Evolutionary conservation across 37 sponge, comb jelly and placozoan genomes (phyloP).

Genomic region (Lycopodina hypogea): DNA sequence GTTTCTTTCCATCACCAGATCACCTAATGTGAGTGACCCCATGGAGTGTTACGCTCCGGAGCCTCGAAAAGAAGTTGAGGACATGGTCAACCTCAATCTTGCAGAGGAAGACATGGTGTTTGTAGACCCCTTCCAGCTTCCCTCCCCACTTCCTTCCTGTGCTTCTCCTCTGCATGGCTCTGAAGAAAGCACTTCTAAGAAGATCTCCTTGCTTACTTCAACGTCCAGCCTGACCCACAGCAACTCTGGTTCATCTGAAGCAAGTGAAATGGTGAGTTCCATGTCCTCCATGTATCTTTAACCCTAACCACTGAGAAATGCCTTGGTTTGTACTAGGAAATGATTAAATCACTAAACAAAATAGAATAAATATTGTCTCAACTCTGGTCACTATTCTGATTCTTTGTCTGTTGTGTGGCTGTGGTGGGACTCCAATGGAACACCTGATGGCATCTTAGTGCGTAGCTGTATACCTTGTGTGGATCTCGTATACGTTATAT

Average conservation of each 20-base stretch:
- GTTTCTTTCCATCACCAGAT: background rate
- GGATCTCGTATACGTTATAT: too few species aligned
- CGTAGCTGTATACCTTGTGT: too few species aligned
- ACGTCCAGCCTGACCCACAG: background rate
- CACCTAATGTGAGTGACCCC: constrained; percentile 19
- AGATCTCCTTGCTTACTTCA: background rate
- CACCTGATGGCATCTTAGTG: too few species aligned
- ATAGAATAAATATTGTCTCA: too few species aligned
- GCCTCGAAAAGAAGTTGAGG: constrained; percentile 14
- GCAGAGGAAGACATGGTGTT: constrained; percentile 6
- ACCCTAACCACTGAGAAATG: too few species aligned
- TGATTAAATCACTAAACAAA: too few species aligned
- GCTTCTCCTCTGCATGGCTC: background rate
- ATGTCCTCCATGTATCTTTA: too few species aligned
- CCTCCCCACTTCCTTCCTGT: background rate
- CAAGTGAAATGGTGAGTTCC: too few species aligned
- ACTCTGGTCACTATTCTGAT: too few species aligned
- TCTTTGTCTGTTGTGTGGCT: too few species aligned
- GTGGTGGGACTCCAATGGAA: too few species aligned
- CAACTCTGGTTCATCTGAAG: background rate
- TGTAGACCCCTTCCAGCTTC: background rate
- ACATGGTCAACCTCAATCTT: background rate
- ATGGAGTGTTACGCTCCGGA: constrained; percentile 26
- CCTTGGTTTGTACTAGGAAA: too few species aligned
- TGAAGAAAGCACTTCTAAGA: background rate